Conservation (phyloP, 2,113 vertebrate genomes). For the Paratilapia polleni region DNA sequence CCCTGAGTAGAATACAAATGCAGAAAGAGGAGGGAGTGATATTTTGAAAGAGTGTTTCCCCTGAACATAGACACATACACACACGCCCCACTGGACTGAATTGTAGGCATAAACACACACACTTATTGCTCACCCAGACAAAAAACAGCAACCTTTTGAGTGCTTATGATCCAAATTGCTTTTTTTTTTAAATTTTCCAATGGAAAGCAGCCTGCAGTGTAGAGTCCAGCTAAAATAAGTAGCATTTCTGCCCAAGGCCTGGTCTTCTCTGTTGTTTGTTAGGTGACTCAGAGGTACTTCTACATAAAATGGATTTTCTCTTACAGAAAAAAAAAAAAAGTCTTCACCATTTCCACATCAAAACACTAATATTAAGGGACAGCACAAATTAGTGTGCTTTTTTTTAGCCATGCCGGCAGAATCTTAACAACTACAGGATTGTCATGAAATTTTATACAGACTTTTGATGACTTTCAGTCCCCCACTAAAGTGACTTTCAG, state of each 20-base stretch:
- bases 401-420: neutral
- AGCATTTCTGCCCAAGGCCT: neutral
- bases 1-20: constrained; percentile 42
- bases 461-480: neutral
- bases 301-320: neutral
- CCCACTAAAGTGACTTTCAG: too few species aligned
- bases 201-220: neutral
- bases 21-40: constrained; percentile 14
- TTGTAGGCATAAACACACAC: neutral
- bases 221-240: neutral
- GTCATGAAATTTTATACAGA: neutral
- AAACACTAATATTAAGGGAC: neutral
- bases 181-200: neutral
- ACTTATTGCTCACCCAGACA: neutral
- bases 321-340: neutral
- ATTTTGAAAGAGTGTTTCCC: constrained; percentile 10
- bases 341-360: neutral
- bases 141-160: neutral
- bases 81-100: neutral
- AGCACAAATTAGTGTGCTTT: neutral
- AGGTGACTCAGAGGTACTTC: neutral
- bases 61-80: neutral
- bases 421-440: neutral
- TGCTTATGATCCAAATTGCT: neutral
- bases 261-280: constrained; percentile 1